These are phyloP conservation scores for Brachylomia viminalis DNA, from an alignment of 2,888 invertebrate genomes.

Conservation along the genomic window DNA sequence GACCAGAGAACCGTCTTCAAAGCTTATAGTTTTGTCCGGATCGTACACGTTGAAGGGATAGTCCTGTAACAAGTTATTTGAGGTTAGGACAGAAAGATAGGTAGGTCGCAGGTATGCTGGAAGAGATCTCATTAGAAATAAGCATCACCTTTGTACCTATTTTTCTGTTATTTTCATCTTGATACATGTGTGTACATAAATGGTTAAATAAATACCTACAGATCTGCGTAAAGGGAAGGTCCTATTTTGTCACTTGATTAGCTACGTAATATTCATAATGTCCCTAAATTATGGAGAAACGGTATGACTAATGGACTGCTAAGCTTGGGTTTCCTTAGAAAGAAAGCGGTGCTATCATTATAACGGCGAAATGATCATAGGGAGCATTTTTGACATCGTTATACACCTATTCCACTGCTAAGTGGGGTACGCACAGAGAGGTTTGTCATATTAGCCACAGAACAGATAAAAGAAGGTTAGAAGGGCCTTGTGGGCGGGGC, in stretches of 20 bases:
- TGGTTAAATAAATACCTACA: too few relatives aligned
- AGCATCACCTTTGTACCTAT: too few relatives aligned
- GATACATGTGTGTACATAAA: too few relatives aligned
- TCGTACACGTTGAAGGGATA: slow-evolving; percentile 92
- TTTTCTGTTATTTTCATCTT: too few relatives aligned
- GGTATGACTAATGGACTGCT: not conserved
- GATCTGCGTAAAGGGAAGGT: not conserved
- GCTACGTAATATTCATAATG: not conserved
- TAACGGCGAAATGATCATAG: not conserved
- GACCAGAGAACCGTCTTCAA: slow-evolving; percentile 89
- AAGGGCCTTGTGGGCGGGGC: too few relatives aligned
- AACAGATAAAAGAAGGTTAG: too few relatives aligned
- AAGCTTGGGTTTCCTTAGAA: not conserved
- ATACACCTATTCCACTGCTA: not conserved
- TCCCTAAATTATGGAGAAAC: not conserved
- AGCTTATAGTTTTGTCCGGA: slow-evolving; percentile 89
- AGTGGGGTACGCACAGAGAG: not conserved
- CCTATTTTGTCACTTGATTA: not conserved
- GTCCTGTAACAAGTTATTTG: slow-evolving; percentile 45
- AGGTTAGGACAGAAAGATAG: not conserved
- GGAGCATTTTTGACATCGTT: not conserved
- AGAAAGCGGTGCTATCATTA: not conserved
- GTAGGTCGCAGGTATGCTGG: too few relatives aligned
- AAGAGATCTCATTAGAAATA: too few relatives aligned
- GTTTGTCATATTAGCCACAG: not conserved